Base-by-base conservation (phyloP, 2,113 vertebrate species). In the Chaenogobius annularis region DNA sequence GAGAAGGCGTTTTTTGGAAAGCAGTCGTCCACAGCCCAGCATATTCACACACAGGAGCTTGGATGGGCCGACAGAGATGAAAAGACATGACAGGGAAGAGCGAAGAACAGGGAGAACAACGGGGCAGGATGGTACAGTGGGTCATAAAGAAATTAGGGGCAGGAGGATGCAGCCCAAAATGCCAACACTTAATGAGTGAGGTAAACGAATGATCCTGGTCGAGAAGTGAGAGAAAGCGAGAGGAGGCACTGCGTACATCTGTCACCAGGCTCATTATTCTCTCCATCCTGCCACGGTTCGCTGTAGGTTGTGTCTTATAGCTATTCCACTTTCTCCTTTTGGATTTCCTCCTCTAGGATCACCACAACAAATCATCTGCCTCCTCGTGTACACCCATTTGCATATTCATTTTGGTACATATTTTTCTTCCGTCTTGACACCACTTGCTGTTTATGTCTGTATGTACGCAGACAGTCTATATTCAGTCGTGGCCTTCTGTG, bases 181-280 rank as follows among this genome's bases (percentile, higher is more conserved):
- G 31, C 4, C 0, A 66, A 17, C n/a, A n/a, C 6, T 44, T 70
- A 66, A 78, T 76, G 64, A 79, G 56, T 68, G 55, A 80, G 72
- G 72, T 31, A 68, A 81, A 74, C 12, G 52, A 77, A 73, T 78
- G 52, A 35, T 62, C 46, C 69, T 14, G 31, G 64, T 65, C 70
- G 6, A 22, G 67, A 75, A 72, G 37, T 72, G 66, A 72, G 48
- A 20, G 50, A 54, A 3, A 54, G 50, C 19, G 48, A 52, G 69
- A 63, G 47, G 19, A 48, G 63, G 74, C 78, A 46, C 37, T 56
- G 37, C 65, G 43, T 78, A 22, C 74, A 82, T 85, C 77, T 73
- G 67, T 85, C 76, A 81, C 62, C 43, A 35, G 23, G 48, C 74
- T 82, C 74, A 77, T 83, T 74, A 80, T 67, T 61, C 67, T 73